Evolutionary conservation across 2,797 vertebrate species (phyloP).

Genomic region (Eidolon dupreanum): DNA sequence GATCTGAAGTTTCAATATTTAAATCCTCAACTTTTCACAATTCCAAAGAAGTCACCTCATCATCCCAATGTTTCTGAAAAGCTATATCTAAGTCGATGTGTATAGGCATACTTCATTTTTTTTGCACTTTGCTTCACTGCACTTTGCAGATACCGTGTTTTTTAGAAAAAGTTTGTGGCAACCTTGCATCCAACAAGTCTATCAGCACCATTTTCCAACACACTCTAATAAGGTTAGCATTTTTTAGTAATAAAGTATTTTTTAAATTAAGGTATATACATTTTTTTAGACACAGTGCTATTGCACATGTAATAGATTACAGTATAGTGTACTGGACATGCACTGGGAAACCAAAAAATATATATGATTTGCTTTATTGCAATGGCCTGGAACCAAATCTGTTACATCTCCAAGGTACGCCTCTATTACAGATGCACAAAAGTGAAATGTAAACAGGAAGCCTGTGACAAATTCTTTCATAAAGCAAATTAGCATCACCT

Average conservation of each 20-base stretch:
- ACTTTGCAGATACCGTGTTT: not conserved
- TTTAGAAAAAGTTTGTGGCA: not conserved
- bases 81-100: not conserved
- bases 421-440: not conserved
- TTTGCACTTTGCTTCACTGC: not conserved
- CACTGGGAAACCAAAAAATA: not conserved
- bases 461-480: not conserved
- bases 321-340: not conserved
- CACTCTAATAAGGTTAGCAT: not conserved
- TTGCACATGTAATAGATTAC: not conserved
- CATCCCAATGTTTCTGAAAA: not conserved
- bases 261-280: not conserved
- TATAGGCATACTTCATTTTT: not conserved
- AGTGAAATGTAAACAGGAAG: not conserved
- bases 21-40: slow-evolving; percentile 8
- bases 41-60: not conserved
- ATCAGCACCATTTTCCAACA: not conserved
- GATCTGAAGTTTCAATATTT: slow-evolving; percentile 7
- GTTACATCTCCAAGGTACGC: not conserved
- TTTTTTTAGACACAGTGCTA: not conserved
- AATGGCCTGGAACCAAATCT: not conserved
- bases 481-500: not conserved
- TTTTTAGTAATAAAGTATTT: not conserved
- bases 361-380: not conserved
- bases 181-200: not conserved